Evolutionary conservation across 2,888 invertebrate species (phyloP).

Genomic region (Corbicula japonica): DNA sequence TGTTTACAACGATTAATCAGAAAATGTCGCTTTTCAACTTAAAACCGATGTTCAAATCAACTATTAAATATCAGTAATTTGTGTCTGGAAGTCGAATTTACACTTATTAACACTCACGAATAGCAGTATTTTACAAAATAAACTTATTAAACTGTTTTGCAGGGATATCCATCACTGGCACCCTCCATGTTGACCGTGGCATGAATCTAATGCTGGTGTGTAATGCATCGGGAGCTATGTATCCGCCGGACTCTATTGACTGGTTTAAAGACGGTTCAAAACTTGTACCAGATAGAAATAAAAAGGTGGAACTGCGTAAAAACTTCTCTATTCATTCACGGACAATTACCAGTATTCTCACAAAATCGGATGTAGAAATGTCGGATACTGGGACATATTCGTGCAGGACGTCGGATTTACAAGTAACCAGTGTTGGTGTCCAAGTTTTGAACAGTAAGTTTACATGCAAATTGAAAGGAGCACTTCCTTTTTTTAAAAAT

Average conservation of each 20-base stretch:
- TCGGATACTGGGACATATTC: constrained; percentile 77
- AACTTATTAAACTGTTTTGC: no score
- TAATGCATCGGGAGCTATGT: constrained; percentile 68
- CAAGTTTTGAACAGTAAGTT: constrained; percentile 80
- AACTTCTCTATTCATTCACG: constrained; percentile 62
- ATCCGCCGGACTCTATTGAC: constrained; percentile 67
- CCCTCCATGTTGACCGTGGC: constrained; percentile 65
- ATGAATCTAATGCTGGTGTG: constrained; percentile 59
- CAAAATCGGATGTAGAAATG: constrained; percentile 70
- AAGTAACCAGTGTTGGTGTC: constrained; percentile 75
- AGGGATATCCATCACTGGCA: constrained; percentile 66
- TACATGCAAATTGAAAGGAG: constrained; percentile 6
- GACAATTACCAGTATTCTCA: constrained; percentile 74
- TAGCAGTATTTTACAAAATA: no score
- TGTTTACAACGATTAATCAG: no score
- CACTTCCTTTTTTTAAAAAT: neutral
- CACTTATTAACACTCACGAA: no score
- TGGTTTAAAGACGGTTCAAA: constrained; percentile 73
- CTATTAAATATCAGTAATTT: no score
- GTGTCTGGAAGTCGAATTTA: no score
- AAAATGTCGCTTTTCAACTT: no score
- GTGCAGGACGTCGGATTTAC: constrained; percentile 74
- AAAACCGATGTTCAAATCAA: no score
- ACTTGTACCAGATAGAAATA: constrained; percentile 48
- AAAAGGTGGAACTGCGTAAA: constrained; percentile 54